Evolutionary conservation across 2,113 vertebrate genomes (phyloP), one percentile per base, ranked within the genome.

Genomic region (Oncorhynchus mykiss): DNA sequence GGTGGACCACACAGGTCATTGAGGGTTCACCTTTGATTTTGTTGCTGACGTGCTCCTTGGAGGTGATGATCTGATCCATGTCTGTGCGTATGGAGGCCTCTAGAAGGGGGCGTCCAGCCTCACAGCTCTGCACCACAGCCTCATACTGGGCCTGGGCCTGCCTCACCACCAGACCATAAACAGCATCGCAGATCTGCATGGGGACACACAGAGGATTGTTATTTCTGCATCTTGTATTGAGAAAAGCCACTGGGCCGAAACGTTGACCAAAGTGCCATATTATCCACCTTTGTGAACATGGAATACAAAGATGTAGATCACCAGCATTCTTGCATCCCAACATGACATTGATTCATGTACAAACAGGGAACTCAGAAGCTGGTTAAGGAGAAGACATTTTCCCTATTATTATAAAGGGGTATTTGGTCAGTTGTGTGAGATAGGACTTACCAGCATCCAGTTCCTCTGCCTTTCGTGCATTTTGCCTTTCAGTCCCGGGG

Each of bases 61-160:
- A 97, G 18, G 96, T 95, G 88, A 99, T 96, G 84, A 99, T 96
- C 92, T 99, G 97, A 89, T 99, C 97, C 96, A 99, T 95, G 88
- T 99, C 96, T 0, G 95, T 97, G 73, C 96, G 95, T 80, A 98
- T 96, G 79, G 90, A 88, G 7, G 95, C 91, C 82, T 97, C 95
- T 92, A 98, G 91, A 68, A 88, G 86, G 0, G 95, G 92, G 73
- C 91, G 84, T 60, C 91, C 89, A 31, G 71, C 84, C 75, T 95
- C 95, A 0, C 96, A 96, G 67, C 88, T 85, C 72, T 93, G 84
- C 70, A 93, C 67, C 0, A 84, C 73, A 0, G 87, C 90, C 0
- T 96, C 94, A 0, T 96, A 96, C 75, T 91, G 91, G 0, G 70
- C 85, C 66, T 92, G 91, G 24, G 95, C 92, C 91, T 96, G 95